Evolutionary conservation across 1,140 invertebrate species (phyloP).

Genomic region (Prorops nasuta): DNA sequence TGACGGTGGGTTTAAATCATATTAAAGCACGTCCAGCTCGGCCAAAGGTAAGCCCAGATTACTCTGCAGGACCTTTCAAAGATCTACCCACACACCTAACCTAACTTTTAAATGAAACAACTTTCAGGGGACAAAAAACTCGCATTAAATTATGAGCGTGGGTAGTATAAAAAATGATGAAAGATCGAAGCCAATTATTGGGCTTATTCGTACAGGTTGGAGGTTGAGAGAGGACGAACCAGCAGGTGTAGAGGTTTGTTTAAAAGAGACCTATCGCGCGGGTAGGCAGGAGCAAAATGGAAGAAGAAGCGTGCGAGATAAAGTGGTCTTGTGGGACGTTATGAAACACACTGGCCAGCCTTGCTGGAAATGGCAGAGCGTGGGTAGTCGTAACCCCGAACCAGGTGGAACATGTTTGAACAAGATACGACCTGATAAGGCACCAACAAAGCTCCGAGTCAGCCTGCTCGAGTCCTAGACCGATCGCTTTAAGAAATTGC

Average conservation of each 20-base stretch:
- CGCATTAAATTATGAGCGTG: too few relatives aligned
- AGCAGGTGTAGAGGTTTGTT: too few relatives aligned
- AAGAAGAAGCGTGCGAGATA: conserved; percentile 19
- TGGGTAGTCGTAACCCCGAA: conserved; percentile 24
- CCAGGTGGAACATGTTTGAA: conserved; percentile 36
- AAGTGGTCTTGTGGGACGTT: conserved; percentile 28
- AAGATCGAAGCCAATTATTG: too few relatives aligned
- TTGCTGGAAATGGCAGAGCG: conserved; percentile 31
- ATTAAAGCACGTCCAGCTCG: conserved; percentile 32
- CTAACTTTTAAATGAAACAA: too few relatives aligned
- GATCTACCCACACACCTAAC: conserved; percentile 17
- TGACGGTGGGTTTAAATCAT: conserved; percentile 33
- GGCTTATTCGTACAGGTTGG: too few relatives aligned
- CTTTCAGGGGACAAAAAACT: too few relatives aligned
- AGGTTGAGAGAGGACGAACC: too few relatives aligned
- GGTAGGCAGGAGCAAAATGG: conserved; percentile 4
- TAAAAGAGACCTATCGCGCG: too few relatives aligned
- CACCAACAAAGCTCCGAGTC: conserved; percentile 13
- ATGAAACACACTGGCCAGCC: conserved; percentile 30
- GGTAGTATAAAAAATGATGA: too few relatives aligned
- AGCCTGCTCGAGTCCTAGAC: neutral
- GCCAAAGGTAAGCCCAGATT: conserved; percentile 26
- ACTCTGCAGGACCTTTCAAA: conserved; percentile 11
- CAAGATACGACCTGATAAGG: conserved; percentile 32
- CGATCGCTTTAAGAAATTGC: too few relatives aligned